Base-by-base conservation (phyloP, 1,140 invertebrate species). In the Holotrichia oblita region DNA sequence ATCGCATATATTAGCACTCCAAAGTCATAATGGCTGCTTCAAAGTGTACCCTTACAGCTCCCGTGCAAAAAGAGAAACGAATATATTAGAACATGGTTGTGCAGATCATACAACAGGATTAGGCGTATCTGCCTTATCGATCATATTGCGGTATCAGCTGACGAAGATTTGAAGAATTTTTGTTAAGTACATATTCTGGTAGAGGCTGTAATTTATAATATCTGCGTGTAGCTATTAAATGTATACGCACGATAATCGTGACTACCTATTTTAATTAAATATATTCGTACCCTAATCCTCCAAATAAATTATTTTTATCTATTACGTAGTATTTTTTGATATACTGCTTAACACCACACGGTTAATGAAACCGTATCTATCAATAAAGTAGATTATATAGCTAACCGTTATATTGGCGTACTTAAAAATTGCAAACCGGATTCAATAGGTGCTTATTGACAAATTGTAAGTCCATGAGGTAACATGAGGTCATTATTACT, bases 91-190 rank as follows among this genome's bases (percentile, higher is more conserved):
- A 7, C 40, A 77, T 44, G 77, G 77, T 40, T 81, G 81, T 42
- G 78, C 73, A 6, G 81, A 81, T 42, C 81, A 81, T 27, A 80
- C 81, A 14, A 81, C 81, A 9, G 81, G 81, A 20, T 61, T 81
- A 41, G 81, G 74, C 6, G 79, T 73, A n/a, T 78, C 81, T 3
- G 73, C 73, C 6, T 40, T 81, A 27, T 61, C 79, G 8, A 40
- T 80, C 2, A 69, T 79, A 73, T 44, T 81, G 24, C 79, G 80
- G 12, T 79, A 77, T 73, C 61, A 69, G 22, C 14, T 69, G 61
- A 34, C 61, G 8, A 69, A 2, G 12, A 9, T 17, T 14, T 69
- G 61, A 69, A 69, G 22, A 69, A n/a, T 22, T 17, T 8, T 61
- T 61, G 20, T 61, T 17, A n/a, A 4, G 12, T 34, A 55, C 48